These are phyloP conservation scores for Macropus fuliginosus DNA, from an alignment of 2,797 vertebrate genomes.

Conservation along the genomic window DNA sequence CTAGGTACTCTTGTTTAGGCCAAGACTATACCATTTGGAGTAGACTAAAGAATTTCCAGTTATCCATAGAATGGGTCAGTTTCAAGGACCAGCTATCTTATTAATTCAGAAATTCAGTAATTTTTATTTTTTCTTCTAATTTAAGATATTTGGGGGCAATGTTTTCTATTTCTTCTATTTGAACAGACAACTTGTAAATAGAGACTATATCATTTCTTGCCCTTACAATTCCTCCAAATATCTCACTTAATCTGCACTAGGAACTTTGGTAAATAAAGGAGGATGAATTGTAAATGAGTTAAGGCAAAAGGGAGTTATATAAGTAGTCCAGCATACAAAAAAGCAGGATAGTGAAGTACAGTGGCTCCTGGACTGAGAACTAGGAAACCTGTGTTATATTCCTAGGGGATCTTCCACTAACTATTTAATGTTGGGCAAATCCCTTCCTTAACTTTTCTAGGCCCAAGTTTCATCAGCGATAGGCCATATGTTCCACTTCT, in stretches of 20 bases:
- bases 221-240: background rate
- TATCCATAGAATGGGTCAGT: slow-evolving; percentile 6
- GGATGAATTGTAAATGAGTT: slow-evolving; percentile 14
- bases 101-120: slow-evolving; percentile 4
- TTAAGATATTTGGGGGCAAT: slow-evolving; percentile 5
- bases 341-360: background rate
- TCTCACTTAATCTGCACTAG: background rate
- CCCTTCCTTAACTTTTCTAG: background rate
- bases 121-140: slow-evolving; percentile 25
- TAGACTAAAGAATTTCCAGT: background rate
- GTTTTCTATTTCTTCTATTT: slow-evolving; percentile 17
- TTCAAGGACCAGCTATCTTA: slow-evolving; percentile 1
- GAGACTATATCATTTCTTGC: background rate
- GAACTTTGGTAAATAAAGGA: background rate
- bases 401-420: background rate
- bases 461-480: background rate
- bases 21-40: slow-evolving; percentile 16
- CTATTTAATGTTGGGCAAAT: slow-evolving; percentile 16
- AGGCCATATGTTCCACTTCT: background rate
- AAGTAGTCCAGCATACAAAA: background rate
- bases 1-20: background rate
- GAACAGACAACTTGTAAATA: background rate
- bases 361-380: background rate
- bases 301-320: background rate
- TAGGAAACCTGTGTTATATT: background rate